phyloP scores from a whole-genome alignment of 2,113 vertebrate species.

The Plotosus lineatus region DNA sequence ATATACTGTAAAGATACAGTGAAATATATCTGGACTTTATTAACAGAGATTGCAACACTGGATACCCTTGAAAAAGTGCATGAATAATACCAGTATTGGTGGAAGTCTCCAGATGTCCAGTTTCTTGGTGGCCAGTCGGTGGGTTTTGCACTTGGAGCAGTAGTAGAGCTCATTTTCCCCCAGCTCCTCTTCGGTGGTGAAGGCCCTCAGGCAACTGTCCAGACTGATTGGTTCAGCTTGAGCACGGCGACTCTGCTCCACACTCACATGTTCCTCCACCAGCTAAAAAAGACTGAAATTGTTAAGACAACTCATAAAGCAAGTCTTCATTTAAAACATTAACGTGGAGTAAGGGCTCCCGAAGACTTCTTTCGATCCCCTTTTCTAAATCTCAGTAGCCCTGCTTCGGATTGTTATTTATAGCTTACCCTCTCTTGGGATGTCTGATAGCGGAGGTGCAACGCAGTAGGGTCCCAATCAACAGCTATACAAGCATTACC shows the following conservation, averaged over 20 bases:
- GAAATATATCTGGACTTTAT: not conserved
- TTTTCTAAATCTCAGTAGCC: not conserved
- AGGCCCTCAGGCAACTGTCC: conserved; percentile 84
- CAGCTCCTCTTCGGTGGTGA: conserved; percentile 85
- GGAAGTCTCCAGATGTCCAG: conserved; percentile 88
- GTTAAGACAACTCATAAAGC: not conserved
- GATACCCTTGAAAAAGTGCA: not conserved
- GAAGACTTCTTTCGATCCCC: not conserved
- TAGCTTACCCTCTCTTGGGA: conserved; percentile 84
- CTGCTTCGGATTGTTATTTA: not conserved
- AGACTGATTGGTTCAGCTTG: conserved; percentile 88
- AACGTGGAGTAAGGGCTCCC: not conserved
- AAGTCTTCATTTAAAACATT: not conserved
- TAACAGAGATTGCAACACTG: not conserved
- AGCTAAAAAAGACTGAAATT: conserved; percentile 65
- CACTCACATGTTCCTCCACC: conserved; percentile 83
- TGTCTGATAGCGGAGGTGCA: conserved; percentile 87
- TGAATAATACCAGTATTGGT: conserved; percentile 77
- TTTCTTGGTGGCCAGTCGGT: conserved; percentile 86
- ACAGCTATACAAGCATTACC: conserved; percentile 83
- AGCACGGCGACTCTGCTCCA: conserved; percentile 82
- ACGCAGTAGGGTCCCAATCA: conserved; percentile 87
- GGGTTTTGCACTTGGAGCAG: conserved; percentile 87
- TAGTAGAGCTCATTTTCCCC: conserved; percentile 89
- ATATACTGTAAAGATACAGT: not conserved